Evolutionary conservation across 2,797 vertebrate species (phyloP).

Genomic region (Sebastes oblongus): DNA sequence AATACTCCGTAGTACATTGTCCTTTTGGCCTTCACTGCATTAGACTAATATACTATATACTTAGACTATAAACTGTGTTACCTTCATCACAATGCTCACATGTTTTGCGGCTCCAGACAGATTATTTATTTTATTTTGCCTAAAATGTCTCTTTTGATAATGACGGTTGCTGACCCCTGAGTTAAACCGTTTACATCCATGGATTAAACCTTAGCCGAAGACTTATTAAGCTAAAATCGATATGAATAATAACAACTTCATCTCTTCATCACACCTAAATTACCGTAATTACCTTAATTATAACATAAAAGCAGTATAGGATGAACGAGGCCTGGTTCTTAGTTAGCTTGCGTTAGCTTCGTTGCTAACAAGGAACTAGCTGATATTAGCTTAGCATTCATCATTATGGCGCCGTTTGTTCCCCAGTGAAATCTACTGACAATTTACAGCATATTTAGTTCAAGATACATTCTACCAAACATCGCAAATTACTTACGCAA

Average conservation of each 20-base stretch:
- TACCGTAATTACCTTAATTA: too few species aligned
- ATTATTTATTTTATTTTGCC: too few species aligned
- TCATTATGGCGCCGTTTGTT: slow-evolving; percentile 38
- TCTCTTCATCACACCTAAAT: fast-evolving
- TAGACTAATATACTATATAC: too few species aligned
- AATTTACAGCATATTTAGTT: background rate
- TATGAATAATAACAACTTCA: background rate
- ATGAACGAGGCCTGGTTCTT: slow-evolving; percentile 22
- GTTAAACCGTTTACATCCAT: background rate
- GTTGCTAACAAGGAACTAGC: slow-evolving; percentile 46
- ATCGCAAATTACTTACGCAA: background rate
- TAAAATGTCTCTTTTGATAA: too few species aligned
- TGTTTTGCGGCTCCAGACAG: too few species aligned
- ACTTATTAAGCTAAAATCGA: background rate
- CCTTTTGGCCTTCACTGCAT: too few species aligned
- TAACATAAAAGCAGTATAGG: background rate
- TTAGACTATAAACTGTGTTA: too few species aligned
- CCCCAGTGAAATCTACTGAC: background rate
- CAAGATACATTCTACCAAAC: background rate
- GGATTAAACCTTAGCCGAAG: background rate
- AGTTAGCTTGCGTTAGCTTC: slow-evolving; percentile 15
- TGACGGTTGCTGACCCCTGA: background rate
- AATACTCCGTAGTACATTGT: too few species aligned
- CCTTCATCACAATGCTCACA: too few species aligned
- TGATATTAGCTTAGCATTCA: slow-evolving; percentile 21